Base-by-base conservation (phyloP, 2,113 vertebrate genomes). In the Pipa parva region DNA sequence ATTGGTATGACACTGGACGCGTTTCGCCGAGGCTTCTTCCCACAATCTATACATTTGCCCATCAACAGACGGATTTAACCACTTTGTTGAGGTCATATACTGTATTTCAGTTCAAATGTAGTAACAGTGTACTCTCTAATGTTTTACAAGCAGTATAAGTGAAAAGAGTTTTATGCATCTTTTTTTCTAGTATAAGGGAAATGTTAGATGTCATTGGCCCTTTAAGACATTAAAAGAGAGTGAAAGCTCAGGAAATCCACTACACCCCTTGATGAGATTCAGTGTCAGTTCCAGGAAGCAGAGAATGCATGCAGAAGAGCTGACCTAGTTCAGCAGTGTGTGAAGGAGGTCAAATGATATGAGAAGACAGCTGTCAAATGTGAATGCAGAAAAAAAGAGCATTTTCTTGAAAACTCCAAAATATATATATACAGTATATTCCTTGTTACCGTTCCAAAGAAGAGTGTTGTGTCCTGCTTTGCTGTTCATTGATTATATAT, bases 281-380 rank as follows among this genome's bases (percentile, higher is more conserved):
- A 28, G 5, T 59, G 55, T 67, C 55, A 59, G 24, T 59, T 50
- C 55, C 45, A 50, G 39, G 45, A 50, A 46, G n/a, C 33, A 24
- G n/a, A 67, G 45, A 18, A 28, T 66, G 27, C 52, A 65, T 46
- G 52, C 20, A 55, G 36, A 42, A 56, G 20, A 57, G 31, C 22
- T 21, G 64, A 20, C 54, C 27, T 5, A 27, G 42, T 49, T 68
- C 54, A 68, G 22, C 45, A 13, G 55, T 36, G 45, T 68, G 55
- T 68, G 55, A 59, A 50, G 25, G 56, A 59, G 65, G 65, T 58
- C 65, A 59, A 46, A 59, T 51, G 31, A 68, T 68, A 29, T 21
- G 55, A 24, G 65, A 51, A 59, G 65, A 68, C 65, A 68, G 65
- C 65, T 68, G 65, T 68, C 65, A 68, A 59, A 12, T 21, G 56